Evolutionary conservation across 2,113 vertebrate species (phyloP).

Genomic region (Sebastes fasciatus): DNA sequence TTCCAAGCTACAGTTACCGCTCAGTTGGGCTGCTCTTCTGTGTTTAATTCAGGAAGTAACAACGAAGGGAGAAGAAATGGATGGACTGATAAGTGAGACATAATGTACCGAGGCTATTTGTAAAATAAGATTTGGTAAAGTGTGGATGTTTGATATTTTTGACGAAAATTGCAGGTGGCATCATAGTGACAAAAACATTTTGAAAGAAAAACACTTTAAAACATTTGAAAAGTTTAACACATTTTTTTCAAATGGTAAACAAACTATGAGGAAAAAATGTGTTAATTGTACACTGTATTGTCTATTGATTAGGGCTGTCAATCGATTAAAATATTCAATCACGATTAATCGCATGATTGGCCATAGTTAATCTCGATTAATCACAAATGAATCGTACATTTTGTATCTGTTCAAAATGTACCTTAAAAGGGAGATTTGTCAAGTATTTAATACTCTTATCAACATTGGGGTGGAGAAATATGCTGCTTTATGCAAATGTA

Average conservation of each 20-base stretch:
- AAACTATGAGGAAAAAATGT: neutral
- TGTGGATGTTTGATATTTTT: neutral
- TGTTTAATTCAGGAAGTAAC: neutral
- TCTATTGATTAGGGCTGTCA: neutral
- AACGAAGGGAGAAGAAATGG: neutral
- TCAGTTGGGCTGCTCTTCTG: neutral
- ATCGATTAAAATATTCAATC: too few relatives aligned
- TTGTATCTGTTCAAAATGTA: too few relatives aligned
- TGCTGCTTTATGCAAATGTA: too few relatives aligned
- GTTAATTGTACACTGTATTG: neutral
- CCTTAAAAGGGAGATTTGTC: too few relatives aligned
- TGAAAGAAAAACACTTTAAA: neutral
- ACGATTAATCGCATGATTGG: too few relatives aligned
- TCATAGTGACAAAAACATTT: neutral
- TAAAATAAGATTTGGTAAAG: too few relatives aligned
- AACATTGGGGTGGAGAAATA: too few relatives aligned
- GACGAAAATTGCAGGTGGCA: neutral
- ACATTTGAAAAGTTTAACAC: neutral
- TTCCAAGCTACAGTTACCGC: neutral
- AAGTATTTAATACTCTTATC: too few relatives aligned
- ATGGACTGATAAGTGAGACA: neutral
- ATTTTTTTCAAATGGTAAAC: too few relatives aligned
- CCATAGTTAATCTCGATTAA: too few relatives aligned
- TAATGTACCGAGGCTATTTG: neutral
- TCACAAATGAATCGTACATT: too few relatives aligned